Percentiles rank a stretch among this genome's conserved stretches.
Conservation (phyloP, 1,140 invertebrate species). For the Centruroides vittatus region DNA sequence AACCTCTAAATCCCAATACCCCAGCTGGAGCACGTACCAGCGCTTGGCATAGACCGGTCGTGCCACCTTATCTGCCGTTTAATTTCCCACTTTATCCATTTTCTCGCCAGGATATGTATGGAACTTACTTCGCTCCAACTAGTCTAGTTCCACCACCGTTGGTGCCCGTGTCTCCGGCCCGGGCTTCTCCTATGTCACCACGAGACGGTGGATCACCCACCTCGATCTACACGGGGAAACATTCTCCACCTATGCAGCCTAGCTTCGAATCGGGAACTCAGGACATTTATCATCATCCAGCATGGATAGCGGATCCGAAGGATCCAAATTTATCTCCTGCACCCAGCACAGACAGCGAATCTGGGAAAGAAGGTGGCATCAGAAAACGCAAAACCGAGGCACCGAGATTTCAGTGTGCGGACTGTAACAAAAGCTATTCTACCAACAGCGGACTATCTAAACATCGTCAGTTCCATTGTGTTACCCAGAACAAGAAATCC, state of each 20-base stretch:
- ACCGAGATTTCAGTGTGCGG: constrained; percentile 25
- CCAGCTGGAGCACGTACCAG: neutral
- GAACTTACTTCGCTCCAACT: constrained; percentile 1
- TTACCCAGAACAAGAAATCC: constrained; percentile 70
- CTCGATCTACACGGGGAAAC: neutral
- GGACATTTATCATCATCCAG: neutral
- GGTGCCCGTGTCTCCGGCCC: neutral
- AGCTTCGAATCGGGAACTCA: neutral
- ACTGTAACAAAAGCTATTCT: constrained; percentile 89
- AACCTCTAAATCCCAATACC: constrained; percentile 1
- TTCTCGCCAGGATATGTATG: neutral
- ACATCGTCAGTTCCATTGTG: constrained; percentile 91
- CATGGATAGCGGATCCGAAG: neutral
- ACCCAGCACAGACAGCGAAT: neutral
- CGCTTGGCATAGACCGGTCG: constrained; percentile 4
- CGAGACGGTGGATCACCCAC: neutral
- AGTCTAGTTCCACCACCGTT: constrained; percentile 1
- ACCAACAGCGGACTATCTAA: constrained; percentile 92
- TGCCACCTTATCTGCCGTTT: constrained; percentile 21
- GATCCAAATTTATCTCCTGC: neutral
- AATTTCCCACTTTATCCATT: constrained; percentile 15
- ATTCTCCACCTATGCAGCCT: no score
- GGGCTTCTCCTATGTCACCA: neutral
- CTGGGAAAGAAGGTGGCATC: neutral
- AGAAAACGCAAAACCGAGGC: no score